A percentile compares a stretch with the other conserved stretches of the same genome.
Conservation (phyloP, 2,888 invertebrate species). For the Kryphioiulus occultus region DNA sequence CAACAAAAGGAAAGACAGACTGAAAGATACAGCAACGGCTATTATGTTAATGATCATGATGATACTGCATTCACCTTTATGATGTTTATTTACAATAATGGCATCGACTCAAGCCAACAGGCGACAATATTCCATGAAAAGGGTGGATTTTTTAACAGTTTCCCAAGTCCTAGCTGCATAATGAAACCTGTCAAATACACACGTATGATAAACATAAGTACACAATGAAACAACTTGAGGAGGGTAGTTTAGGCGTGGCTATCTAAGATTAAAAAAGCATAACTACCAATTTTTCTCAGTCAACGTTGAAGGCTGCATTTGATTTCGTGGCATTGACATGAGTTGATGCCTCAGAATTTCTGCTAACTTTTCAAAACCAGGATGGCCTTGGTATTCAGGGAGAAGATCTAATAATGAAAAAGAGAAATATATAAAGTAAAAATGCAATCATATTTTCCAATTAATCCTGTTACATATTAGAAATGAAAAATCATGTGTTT, state of each 20-base stretch:
- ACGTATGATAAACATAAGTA: conserved; percentile 6
- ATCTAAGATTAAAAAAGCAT: conserved; percentile 41
- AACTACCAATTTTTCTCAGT: conserved; percentile 80
- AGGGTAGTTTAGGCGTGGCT: conserved; percentile 37
- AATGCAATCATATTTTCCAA: background rate
- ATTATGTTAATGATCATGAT: no score
- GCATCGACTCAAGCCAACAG: conserved; percentile 69
- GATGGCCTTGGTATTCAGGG: conserved; percentile 60
- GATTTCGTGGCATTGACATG: conserved; percentile 73
- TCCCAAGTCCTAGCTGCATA: conserved; percentile 86
- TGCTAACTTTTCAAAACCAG: conserved; percentile 70
- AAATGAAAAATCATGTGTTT: no score
- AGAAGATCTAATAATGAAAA: background rate
- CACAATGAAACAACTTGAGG: conserved; percentile 48
- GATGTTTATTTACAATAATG: background rate
- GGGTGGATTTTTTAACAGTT: conserved; percentile 80
- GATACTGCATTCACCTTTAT: background rate
- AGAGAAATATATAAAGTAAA: background rate
- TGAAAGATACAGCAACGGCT: no score
- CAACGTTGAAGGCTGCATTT: conserved; percentile 75
- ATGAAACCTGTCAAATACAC: conserved; percentile 68
- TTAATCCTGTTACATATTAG: no score
- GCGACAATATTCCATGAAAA: conserved; percentile 84
- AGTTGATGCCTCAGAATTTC: conserved; percentile 74
- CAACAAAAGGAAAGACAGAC: no score